These are phyloP conservation scores for Pao palembangensis DNA, from an alignment of 2,113 vertebrate species.

Conservation along the genomic window DNA sequence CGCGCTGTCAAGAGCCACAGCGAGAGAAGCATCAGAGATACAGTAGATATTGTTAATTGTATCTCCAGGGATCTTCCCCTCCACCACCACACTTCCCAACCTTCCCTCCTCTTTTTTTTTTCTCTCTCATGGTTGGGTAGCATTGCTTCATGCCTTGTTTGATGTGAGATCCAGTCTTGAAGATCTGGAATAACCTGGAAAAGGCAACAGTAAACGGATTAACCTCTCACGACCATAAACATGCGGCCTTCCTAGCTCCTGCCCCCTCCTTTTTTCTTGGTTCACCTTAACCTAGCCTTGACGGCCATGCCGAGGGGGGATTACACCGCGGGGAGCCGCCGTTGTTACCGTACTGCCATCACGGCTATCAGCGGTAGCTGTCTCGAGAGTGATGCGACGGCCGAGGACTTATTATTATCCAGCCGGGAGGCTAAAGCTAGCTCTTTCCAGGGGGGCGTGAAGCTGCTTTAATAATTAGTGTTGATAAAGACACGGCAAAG, in stretches of 20 bases:
- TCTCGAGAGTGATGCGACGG: slow-evolving; percentile 23
- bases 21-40: slow-evolving; percentile 14
- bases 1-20: too few relatives aligned
- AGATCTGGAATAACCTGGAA: slow-evolving; percentile 35
- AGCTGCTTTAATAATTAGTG: neutral
- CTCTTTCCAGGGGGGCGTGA: neutral
- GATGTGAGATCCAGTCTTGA: slow-evolving; percentile 24
- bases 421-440: slow-evolving; percentile 13
- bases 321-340: slow-evolving; percentile 23
- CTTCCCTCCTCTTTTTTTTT: slow-evolving; percentile 33
- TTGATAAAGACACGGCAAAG: slow-evolving; percentile 1
- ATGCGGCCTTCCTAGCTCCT: too few relatives aligned
- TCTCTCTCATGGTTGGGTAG: slow-evolving; percentile 9
- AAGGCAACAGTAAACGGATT: slow-evolving; percentile 24
- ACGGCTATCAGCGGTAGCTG: slow-evolving; percentile 26
- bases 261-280: too few relatives aligned
- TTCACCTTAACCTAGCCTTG: neutral
- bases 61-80: slow-evolving; percentile 46
- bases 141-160: too few relatives aligned
- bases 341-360: slow-evolving; percentile 27
- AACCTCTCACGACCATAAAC: slow-evolving; percentile 27
- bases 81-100: slow-evolving; percentile 37
- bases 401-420: slow-evolving; percentile 33
- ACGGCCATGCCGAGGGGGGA: slow-evolving; percentile 25
- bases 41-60: slow-evolving; percentile 63